These are phyloP conservation scores for Dendroctonus ponderosae DNA, from an alignment of 1,140 invertebrate genomes.

Conservation along the genomic window DNA sequence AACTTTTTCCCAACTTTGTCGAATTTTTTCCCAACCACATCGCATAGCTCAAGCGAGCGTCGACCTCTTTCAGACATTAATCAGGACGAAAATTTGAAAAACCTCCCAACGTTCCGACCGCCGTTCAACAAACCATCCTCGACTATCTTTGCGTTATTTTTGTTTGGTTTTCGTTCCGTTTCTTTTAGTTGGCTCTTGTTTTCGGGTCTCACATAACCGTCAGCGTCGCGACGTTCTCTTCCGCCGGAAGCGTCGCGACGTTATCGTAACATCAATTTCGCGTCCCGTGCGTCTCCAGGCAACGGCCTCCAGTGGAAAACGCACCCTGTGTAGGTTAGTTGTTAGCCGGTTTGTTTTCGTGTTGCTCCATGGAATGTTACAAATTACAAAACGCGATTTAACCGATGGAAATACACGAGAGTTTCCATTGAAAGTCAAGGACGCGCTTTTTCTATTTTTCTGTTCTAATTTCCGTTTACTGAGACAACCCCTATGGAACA, in stretches of 20 bases:
- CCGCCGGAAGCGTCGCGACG: neutral
- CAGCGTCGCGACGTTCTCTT: neutral
- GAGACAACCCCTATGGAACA: neutral
- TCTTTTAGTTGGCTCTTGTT: too few relatives aligned
- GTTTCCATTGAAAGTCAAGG: constrained; percentile 4
- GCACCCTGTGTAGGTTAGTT: constrained; percentile 12
- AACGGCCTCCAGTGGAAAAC: neutral
- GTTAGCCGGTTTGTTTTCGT: constrained; percentile 9
- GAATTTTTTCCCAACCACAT: too few relatives aligned
- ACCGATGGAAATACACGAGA: neutral
- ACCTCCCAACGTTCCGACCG: too few relatives aligned
- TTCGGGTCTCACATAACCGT: too few relatives aligned
- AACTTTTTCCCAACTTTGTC: too few relatives aligned
- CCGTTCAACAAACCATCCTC: too few relatives aligned
- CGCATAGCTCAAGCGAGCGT: too few relatives aligned
- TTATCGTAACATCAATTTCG: constrained; percentile 1
- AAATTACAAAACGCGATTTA: neutral
- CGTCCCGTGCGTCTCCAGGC: constrained; percentile 14
- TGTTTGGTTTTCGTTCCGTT: too few relatives aligned
- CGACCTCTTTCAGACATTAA: too few relatives aligned
- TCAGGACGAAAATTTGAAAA: too few relatives aligned
- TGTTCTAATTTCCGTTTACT: neutral
- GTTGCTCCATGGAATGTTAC: constrained; percentile 7
- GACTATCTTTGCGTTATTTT: too few relatives aligned
- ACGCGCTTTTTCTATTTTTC: neutral